Conservation (phyloP, 2,113 vertebrate genomes). For the Lycaon pictus region DNA sequence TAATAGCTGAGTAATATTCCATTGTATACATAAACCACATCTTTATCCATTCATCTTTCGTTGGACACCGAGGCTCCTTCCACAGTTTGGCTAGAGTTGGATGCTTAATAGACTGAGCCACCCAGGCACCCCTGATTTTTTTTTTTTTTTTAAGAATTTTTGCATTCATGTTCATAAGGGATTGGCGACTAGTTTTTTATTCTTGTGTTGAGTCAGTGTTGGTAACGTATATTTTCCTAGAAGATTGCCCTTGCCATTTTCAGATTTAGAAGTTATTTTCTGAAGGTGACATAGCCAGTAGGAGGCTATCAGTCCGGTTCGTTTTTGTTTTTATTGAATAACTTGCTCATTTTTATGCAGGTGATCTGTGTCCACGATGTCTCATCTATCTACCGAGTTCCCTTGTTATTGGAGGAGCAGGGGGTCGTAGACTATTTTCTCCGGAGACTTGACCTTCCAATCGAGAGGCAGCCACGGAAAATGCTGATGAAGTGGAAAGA, state of each 20-base stretch:
- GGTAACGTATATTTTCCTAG: constrained; percentile 40
- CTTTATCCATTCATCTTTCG: too few species aligned
- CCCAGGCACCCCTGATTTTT: not conserved
- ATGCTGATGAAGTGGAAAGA: constrained; percentile 98
- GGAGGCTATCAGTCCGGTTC: not conserved
- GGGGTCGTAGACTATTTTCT: constrained; percentile 96
- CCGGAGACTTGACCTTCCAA: constrained; percentile 93
- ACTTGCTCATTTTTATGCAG: constrained; percentile 82
- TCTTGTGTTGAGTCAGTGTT: not conserved
- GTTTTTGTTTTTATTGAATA: constrained; percentile 40
- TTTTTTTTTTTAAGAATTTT: not conserved
- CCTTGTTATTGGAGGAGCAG: constrained; percentile 95
- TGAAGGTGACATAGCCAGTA: not conserved
- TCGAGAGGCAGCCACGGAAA: constrained; percentile 91
- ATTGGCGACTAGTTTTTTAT: not conserved
- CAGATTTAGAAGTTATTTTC: not conserved
- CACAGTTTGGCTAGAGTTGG: too few species aligned
- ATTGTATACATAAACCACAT: too few species aligned
- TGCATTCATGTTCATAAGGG: not conserved
- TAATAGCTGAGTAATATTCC: too few species aligned
- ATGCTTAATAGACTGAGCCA: not conserved
- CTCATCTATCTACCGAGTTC: constrained; percentile 96
- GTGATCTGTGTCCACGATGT: constrained; percentile 98
- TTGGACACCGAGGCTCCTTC: too few species aligned
- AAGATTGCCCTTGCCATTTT: constrained; percentile 15